Conservation (phyloP, 92 coral and sea anemone species). For the Virgularia gustaviana region DNA sequence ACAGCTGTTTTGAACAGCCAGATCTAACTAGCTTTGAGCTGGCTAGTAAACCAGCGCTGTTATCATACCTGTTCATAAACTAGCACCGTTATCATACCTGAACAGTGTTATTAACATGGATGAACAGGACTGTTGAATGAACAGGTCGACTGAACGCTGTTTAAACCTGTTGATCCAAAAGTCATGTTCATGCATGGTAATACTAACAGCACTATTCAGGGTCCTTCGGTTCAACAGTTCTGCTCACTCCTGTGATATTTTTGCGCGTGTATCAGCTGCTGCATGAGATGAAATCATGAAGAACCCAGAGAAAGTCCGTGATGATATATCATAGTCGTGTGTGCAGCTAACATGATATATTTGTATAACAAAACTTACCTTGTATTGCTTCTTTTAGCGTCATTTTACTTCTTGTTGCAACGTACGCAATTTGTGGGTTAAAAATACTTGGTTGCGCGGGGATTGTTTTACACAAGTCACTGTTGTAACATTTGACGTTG, state of each 20-base stretch:
- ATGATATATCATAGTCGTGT: background rate
- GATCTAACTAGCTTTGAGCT: too few relatives aligned
- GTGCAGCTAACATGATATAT: background rate
- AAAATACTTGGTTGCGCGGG: slow-evolving; percentile 97
- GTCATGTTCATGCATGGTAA: background rate
- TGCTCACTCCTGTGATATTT: too few relatives aligned
- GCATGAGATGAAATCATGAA: too few relatives aligned
- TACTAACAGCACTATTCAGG: background rate
- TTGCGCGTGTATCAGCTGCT: too few relatives aligned
- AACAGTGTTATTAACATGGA: too few relatives aligned
- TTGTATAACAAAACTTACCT: slow-evolving; percentile 24
- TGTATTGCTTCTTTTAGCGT: slow-evolving; percentile 16
- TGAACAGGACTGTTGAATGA: too few relatives aligned
- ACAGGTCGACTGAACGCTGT: too few relatives aligned
- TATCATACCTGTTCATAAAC: too few relatives aligned
- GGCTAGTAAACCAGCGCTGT: too few relatives aligned
- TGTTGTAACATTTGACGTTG: slow-evolving; percentile 83
- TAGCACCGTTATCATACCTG: too few relatives aligned
- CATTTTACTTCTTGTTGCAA: slow-evolving; percentile 62
- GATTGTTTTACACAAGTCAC: slow-evolving; percentile 80
- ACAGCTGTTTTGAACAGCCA: too few relatives aligned
- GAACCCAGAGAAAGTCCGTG: background rate
- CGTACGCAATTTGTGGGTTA: slow-evolving; percentile 98
- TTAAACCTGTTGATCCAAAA: background rate
- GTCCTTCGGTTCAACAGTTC: background rate